A percentile compares a stretch with the other conserved stretches of the same genome.
Evolutionary conservation across 2,797 vertebrate genomes (phyloP).

Genomic region (Cirrhinus mrigala): DNA sequence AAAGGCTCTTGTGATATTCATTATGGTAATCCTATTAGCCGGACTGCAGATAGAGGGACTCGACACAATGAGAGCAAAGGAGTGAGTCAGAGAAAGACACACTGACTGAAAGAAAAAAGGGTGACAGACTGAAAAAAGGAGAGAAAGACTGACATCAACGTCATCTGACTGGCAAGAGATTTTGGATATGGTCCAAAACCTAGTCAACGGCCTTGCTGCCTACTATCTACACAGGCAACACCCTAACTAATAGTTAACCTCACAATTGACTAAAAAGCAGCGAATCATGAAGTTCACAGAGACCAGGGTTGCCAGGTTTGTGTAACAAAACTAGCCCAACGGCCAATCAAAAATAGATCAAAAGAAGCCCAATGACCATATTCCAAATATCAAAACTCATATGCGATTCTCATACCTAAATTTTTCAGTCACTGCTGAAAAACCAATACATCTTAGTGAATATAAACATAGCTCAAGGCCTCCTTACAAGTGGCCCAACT

Average conservation of each 20-base stretch:
- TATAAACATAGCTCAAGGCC: too few species aligned
- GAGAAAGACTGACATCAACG: slow-evolving; percentile 19
- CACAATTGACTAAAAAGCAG: background rate
- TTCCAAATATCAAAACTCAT: too few species aligned
- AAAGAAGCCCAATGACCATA: too few species aligned
- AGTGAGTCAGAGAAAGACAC: slow-evolving; percentile 33
- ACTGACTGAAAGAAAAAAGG: background rate
- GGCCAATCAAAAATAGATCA: too few species aligned
- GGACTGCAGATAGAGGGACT: slow-evolving; percentile 56
- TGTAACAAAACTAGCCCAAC: too few species aligned
- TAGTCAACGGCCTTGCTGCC: background rate
- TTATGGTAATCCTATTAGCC: slow-evolving; percentile 77
- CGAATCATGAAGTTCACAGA: background rate
- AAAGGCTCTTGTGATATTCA: slow-evolving; percentile 71
- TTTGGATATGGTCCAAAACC: slow-evolving; percentile 1
- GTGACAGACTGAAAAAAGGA: slow-evolving; percentile 12
- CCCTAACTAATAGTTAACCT: background rate
- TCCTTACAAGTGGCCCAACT: too few species aligned
- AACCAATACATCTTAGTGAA: too few species aligned
- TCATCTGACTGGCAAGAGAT: slow-evolving; percentile 2
- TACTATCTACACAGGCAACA: background rate
- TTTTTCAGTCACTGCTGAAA: too few species aligned
- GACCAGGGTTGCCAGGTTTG: too few species aligned
- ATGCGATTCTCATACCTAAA: too few species aligned
- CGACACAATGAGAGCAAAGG: slow-evolving; percentile 44